These are phyloP conservation scores for Myotis daubentonii DNA, from an alignment of 2,797 vertebrate genomes.

Conservation along the genomic window DNA sequence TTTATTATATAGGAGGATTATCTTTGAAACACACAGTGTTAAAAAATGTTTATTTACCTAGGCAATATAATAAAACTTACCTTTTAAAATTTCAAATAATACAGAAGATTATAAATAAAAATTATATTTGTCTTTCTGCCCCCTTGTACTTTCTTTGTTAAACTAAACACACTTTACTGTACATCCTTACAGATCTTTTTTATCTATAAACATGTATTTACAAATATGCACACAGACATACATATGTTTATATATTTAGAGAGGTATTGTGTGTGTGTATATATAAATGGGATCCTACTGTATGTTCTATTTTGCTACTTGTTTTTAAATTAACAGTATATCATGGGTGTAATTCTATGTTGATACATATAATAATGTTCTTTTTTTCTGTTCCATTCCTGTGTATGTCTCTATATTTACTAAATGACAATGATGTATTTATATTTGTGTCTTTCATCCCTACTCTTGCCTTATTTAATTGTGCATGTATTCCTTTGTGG, in stretches of 20 bases:
- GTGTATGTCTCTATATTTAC: background rate
- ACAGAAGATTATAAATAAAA: background rate
- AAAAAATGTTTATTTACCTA: background rate
- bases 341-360: background rate
- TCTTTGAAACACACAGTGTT: background rate
- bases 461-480: constrained; percentile 35
- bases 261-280: background rate
- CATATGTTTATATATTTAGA: constrained; percentile 19
- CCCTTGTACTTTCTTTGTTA: constrained; percentile 12
- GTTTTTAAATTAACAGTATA: background rate
- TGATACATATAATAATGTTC: background rate
- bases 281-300: background rate
- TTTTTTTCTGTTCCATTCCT: background rate
- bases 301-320: background rate
- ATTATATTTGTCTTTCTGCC: background rate
- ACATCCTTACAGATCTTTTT: background rate
- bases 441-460: background rate
- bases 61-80: background rate
- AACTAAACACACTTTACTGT: background rate
- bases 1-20: background rate
- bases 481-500: constrained; percentile 3
- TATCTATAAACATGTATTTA: background rate
- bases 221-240: background rate
- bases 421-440: background rate
- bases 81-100: constrained; percentile 24